Evolutionary conservation across 1,140 invertebrate genomes (phyloP), one percentile per base, ranked within the genome.

Genomic region (Delia radicum): DNA sequence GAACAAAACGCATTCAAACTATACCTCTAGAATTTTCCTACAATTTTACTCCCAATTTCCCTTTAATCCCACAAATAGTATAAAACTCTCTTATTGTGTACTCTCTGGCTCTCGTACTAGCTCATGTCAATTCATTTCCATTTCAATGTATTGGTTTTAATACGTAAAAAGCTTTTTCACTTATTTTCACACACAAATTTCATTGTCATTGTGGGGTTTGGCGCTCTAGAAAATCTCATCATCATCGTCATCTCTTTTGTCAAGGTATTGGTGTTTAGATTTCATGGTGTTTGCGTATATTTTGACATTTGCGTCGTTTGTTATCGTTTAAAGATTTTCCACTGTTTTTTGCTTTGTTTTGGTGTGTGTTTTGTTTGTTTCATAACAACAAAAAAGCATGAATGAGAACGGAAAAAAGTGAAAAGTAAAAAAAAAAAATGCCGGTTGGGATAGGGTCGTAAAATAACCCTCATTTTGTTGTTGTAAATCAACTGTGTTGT

Each of bases 361-460:
- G 18, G 3, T 21, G 33, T 37, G 33, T 10, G 8, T 24, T 18
- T 55, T 24, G 8, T 24, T 24, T 24, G 3, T 4, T 6, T 21
- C 18, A 55, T 8, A 55, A 18, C 48, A 21, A 3, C 48, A 67
- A 37, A 21, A 18, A 33, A 69, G 12, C 65, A 37, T 33, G 6
- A 65, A 65, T 55, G n/a, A 0, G 27, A 28, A 65, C 18, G 63
- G n/a, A n/a, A 69, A 33, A 33, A n/a, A 65, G 65, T 33, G 29
- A 37, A 31, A 21, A 18, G 12, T n/a, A 8, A 8, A 69, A 33
- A 69, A 28, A n/a, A 31, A 69, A 69, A 69, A 69, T 69, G 29
- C 29, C 65, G 29, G 65, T 69, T 37, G 65, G 29, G 29, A 69
- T 69, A 69, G 65, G 65, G 29, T 69, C 31, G 29, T 33, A 21